phyloP scores from a whole-genome alignment of 2,113 vertebrate genomes.

The Brachyistius frenatus region DNA sequence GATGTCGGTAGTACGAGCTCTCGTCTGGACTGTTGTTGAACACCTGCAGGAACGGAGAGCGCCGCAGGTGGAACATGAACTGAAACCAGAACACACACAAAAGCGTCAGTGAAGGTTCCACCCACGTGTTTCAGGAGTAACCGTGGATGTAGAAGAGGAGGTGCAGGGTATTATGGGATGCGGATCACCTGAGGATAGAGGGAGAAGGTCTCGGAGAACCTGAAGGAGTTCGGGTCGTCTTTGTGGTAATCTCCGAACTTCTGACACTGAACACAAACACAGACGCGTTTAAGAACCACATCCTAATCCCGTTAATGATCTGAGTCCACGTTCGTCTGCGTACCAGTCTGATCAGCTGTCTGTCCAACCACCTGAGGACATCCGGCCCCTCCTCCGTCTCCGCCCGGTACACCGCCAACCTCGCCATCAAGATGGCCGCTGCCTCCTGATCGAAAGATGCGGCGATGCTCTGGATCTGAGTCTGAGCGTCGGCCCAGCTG shows the following conservation, averaged over 20 bases:
- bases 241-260: conserved; percentile 98
- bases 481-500: conserved; percentile 97
- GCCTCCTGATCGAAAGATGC: conserved; percentile 97
- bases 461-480: conserved; percentile 95
- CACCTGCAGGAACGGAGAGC: conserved; percentile 97
- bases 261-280: conserved; percentile 90
- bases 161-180: too few relatives aligned
- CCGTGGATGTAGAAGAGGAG: too few relatives aligned
- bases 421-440: conserved; percentile 94
- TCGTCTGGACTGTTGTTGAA: conserved; percentile 99
- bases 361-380: conserved; percentile 95
- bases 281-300: too few relatives aligned
- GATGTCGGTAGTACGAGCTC: conserved; percentile 95
- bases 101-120: background rate
- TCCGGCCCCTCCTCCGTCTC: conserved; percentile 97
- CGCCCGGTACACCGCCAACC: conserved; percentile 93
- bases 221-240: conserved; percentile 95
- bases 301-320: too few relatives aligned
- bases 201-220: conserved; percentile 94
- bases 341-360: conserved; percentile 97
- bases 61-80: conserved; percentile 98
- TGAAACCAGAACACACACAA: conserved; percentile 64
- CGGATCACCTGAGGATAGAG: conserved; percentile 92
- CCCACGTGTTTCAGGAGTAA: too few relatives aligned
- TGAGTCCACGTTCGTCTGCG: too few relatives aligned